Conservation (phyloP, 2,797 vertebrate genomes). For the Calcarius lapponicus region DNA sequence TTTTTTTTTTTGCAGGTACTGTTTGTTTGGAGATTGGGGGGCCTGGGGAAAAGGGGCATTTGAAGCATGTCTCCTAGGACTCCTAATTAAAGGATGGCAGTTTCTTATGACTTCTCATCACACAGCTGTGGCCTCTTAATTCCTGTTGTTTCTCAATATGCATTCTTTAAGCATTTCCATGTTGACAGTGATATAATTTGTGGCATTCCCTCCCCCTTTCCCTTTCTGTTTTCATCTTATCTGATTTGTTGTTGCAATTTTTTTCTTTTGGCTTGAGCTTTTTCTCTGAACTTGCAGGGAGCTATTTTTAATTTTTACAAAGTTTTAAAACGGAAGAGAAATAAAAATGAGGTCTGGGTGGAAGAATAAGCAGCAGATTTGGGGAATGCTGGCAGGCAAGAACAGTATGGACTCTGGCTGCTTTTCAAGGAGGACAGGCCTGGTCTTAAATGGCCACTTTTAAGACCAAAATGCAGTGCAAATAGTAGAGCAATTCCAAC, state of each 20-base stretch:
- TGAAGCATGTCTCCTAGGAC: conserved; percentile 6
- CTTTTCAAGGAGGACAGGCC: neutral
- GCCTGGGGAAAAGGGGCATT: neutral
- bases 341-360: conserved; percentile 23
- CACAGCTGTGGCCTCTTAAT: conserved; percentile 58
- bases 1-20: neutral
- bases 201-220: conserved; percentile 55
- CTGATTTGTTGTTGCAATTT: conserved; percentile 49
- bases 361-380: conserved; percentile 28
- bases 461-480: neutral
- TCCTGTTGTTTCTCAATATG: conserved; percentile 73
- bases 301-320: conserved; percentile 68
- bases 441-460: neutral
- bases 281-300: conserved; percentile 56
- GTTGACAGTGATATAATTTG: conserved; percentile 67
- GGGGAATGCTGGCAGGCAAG: neutral
- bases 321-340: conserved; percentile 42
- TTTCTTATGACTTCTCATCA: conserved; percentile 55
- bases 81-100: conserved; percentile 44
- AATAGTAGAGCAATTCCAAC: neutral
- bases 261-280: conserved; percentile 24
- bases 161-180: conserved; percentile 72
- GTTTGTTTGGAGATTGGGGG: conserved; percentile 21
- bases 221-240: conserved; percentile 67
- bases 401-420: neutral